Evolutionary conservation across 1,140 invertebrate species (phyloP).

Genomic region (Calliphora vicina): DNA sequence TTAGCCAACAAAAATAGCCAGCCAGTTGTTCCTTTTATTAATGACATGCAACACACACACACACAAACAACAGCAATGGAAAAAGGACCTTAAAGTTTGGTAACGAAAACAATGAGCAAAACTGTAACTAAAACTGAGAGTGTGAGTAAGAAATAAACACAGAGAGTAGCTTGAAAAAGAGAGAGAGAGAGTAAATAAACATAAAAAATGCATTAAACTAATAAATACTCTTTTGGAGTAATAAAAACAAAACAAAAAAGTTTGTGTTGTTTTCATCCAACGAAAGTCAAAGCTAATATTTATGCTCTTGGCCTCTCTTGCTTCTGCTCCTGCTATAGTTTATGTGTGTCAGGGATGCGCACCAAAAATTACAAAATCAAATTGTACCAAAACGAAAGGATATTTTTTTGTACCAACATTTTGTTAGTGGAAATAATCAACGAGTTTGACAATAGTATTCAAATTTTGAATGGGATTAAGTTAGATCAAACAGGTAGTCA

Average conservation of each 20-base stretch:
- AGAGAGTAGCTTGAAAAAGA: neutral
- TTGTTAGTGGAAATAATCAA: too few relatives aligned
- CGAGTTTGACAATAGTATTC: too few relatives aligned
- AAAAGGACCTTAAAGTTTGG: neutral
- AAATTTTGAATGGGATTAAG: too few relatives aligned
- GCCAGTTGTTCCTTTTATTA: neutral
- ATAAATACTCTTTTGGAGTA: slow-evolving; percentile 1
- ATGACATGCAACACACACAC: neutral
- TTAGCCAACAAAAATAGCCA: too few relatives aligned
- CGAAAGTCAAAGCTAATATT: neutral
- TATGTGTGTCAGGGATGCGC: too few relatives aligned
- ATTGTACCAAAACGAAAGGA: too few relatives aligned
- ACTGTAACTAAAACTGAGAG: neutral
- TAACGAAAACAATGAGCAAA: neutral
- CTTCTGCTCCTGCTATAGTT: too few relatives aligned
- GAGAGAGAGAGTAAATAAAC: neutral
- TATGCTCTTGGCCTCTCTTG: neutral
- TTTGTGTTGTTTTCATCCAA: neutral
- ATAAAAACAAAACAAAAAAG: neutral
- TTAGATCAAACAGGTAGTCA: too few relatives aligned
- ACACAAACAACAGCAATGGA: neutral
- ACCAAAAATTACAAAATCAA: too few relatives aligned
- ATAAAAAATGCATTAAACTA: slow-evolving; percentile 7
- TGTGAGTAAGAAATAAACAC: neutral
- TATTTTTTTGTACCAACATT: too few relatives aligned